A percentile compares a stretch with the other conserved stretches of the same genome.
Evolutionary conservation across 2,113 vertebrate species (phyloP).

Genomic region (Esox niger): DNA sequence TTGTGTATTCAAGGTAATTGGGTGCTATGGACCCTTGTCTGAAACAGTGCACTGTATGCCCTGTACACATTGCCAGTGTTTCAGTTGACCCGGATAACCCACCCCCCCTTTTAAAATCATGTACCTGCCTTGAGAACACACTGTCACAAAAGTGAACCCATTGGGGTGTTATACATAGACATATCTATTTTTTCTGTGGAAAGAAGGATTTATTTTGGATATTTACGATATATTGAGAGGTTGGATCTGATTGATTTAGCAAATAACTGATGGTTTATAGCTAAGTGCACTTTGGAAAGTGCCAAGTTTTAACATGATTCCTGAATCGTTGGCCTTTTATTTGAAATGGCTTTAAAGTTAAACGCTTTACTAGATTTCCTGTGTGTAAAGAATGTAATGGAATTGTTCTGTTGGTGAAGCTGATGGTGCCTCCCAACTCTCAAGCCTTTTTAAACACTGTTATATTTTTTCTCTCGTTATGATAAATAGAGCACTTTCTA

Average conservation of each 20-base stretch:
- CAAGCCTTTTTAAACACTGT: constrained; percentile 27
- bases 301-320: constrained; percentile 23
- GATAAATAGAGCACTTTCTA: constrained; percentile 28
- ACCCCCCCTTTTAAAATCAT: constrained; percentile 23
- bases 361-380: constrained; percentile 10
- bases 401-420: constrained; percentile 27
- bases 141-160: constrained; percentile 40
- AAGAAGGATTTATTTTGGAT: constrained; percentile 61
- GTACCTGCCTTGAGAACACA: constrained; percentile 63
- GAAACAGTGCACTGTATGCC: too few relatives aligned
- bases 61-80: too few relatives aligned
- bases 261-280: constrained; percentile 38
- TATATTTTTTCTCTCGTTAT: constrained; percentile 16
- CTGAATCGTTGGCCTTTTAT: constrained; percentile 24
- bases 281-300: constrained; percentile 27
- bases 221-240: constrained; percentile 27
- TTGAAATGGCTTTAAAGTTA: constrained; percentile 4
- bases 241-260: constrained; percentile 39
- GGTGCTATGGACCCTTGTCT: too few relatives aligned
- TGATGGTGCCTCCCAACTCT: constrained; percentile 41
- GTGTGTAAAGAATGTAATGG: constrained; percentile 34
- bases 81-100: constrained; percentile 8
- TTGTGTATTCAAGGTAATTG: too few relatives aligned
- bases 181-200: constrained; percentile 53
- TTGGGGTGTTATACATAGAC: constrained; percentile 40